phyloP scores from a whole-genome alignment of 2,113 vertebrate genomes.

The Tretioscincus oriximinensis region DNA sequence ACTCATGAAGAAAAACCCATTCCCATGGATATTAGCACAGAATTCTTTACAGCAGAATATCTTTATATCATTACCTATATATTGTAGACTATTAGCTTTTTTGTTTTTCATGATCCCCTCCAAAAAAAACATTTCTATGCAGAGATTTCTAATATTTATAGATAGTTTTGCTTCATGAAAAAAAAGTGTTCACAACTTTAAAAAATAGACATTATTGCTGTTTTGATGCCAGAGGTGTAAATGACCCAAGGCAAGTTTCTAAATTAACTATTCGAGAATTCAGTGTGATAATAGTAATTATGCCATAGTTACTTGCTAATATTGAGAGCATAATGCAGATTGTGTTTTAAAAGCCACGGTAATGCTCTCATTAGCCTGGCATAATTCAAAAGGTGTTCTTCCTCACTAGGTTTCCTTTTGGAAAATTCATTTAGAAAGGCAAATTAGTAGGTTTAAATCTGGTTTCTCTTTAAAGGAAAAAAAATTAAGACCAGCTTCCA shows the following conservation, averaged over 20 bases:
- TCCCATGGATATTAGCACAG: no score
- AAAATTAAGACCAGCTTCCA: constrained; percentile 36
- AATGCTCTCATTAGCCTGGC: constrained; percentile 41
- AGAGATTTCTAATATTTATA: not conserved
- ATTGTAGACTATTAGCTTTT: no score
- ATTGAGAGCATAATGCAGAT: constrained; percentile 27
- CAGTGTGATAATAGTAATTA: constrained; percentile 48
- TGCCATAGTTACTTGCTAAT: constrained; percentile 28
- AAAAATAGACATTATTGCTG: not conserved
- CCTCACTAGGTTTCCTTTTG: constrained; percentile 31
- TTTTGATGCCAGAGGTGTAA: constrained; percentile 20
- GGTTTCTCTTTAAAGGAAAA: not conserved
- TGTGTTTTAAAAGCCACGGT: constrained; percentile 47
- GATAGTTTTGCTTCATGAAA: not conserved
- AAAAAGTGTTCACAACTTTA: accelerated
- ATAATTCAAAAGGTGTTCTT: constrained; percentile 39
- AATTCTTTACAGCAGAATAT: no score
- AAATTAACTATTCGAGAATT: constrained; percentile 53
- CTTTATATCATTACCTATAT: no score
- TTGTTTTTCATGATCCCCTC: no score
- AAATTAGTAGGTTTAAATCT: not conserved
- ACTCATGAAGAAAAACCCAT: no score
- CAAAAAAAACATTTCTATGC: not conserved
- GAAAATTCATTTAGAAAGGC: constrained; percentile 31
- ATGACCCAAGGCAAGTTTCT: constrained; percentile 27